phyloP scores from a whole-genome alignment of 2,113 vertebrate genomes.

The Chionomys nivalis region DNA sequence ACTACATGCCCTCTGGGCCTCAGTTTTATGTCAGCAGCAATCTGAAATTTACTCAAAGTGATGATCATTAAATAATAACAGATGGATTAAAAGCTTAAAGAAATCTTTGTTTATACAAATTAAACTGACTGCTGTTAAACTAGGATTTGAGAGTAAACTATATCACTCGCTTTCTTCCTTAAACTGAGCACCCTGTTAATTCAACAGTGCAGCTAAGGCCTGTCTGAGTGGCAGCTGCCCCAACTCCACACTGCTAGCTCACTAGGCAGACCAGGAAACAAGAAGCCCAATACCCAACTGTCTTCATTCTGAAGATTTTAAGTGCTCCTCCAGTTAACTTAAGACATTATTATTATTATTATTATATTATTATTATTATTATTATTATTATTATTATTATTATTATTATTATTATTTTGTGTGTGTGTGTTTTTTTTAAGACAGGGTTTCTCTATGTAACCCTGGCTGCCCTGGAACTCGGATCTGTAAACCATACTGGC shows the following conservation, averaged over 20 bases:
- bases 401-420: background rate
- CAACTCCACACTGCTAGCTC: background rate
- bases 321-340: background rate
- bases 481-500: background rate
- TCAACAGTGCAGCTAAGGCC: background rate
- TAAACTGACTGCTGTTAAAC: constrained; percentile 59
- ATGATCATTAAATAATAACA: constrained; percentile 45
- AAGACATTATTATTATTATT: background rate
- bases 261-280: too few species aligned
- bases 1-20: constrained; percentile 47
- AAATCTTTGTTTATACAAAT: constrained; percentile 68
- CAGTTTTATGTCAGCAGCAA: constrained; percentile 53
- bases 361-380: too few species aligned
- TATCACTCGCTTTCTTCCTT: constrained; percentile 27
- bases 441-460: background rate
- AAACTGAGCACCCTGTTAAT: background rate
- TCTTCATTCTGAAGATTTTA: background rate
- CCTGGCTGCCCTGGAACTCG: background rate
- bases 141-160: constrained; percentile 42
- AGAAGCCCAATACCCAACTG: too few species aligned
- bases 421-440: background rate
- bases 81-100: constrained; percentile 72
- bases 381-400: too few species aligned
- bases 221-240: background rate
- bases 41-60: constrained; percentile 64